Percentiles rank a stretch among this genome's conserved stretches.
Conservation (phyloP, 1,140 invertebrate species). For the Heliconius hewitsoni region DNA sequence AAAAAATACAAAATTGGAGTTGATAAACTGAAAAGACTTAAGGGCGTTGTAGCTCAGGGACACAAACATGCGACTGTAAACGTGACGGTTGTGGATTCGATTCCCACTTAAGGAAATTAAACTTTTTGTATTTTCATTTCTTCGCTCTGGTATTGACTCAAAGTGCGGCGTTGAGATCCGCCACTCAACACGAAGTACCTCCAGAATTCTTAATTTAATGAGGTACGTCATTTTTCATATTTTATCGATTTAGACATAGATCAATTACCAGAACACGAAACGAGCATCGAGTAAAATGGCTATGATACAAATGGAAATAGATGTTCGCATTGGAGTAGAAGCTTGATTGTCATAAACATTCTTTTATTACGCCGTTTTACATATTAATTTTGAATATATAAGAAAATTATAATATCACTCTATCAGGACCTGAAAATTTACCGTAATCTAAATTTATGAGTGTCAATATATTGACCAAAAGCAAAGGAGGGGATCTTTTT, state of each 20-base stretch:
- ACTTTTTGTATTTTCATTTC: neutral
- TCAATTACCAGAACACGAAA: neutral
- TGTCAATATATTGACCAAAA: conserved; percentile 61
- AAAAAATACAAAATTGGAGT: too few species aligned
- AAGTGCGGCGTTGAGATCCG: neutral
- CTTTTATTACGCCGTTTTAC: conserved; percentile 34
- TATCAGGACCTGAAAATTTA: conserved; percentile 55
- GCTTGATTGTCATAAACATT: conserved; percentile 4
- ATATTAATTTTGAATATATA: conserved; percentile 44
- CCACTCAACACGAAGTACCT: neutral
- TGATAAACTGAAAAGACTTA: too few species aligned
- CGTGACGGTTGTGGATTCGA: too few species aligned
- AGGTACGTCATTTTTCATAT: neutral
- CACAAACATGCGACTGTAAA: too few species aligned
- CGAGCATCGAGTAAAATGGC: neutral
- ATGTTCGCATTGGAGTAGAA: neutral
- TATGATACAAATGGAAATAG: neutral
- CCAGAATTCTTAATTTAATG: too few species aligned
- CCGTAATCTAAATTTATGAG: conserved; percentile 63
- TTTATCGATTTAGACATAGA: neutral
- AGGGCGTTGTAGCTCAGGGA: too few species aligned
- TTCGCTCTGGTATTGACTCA: neutral
- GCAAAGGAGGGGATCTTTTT: conserved; percentile 56
- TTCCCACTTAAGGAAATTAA: neutral
- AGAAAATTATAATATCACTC: conserved; percentile 51